Percentiles rank a stretch among this genome's conserved stretches.
phyloP scores from a whole-genome alignment of 2,888 invertebrate species.

The Pammene fasciana region DNA sequence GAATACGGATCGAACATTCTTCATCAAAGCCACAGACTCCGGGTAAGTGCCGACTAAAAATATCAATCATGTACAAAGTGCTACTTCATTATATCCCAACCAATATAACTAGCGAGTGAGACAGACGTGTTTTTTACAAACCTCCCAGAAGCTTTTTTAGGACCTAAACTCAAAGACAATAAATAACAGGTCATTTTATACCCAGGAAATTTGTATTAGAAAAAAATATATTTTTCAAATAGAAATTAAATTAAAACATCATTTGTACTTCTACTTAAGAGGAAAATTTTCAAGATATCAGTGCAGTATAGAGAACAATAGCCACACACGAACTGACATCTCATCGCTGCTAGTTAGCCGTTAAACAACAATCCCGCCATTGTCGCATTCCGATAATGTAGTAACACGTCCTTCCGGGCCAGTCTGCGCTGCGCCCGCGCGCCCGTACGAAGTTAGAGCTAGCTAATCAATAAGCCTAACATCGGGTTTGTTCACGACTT shows the following conservation, averaged over 20 bases:
- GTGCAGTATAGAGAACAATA: constrained; percentile 28
- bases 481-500: too few relatives aligned
- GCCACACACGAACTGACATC: constrained; percentile 29
- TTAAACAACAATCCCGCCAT: constrained; percentile 33
- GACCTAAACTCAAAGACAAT: too few relatives aligned
- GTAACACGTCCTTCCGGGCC: neutral
- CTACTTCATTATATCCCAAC: neutral
- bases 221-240: too few relatives aligned
- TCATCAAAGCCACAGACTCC: neutral
- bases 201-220: too few relatives aligned
- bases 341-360: constrained; percentile 21
- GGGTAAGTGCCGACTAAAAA: constrained; percentile 7
- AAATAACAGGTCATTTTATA: too few relatives aligned
- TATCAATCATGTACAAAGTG: neutral
- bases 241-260: too few relatives aligned
- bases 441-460: neutral
- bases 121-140: neutral
- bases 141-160: too few relatives aligned
- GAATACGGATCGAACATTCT: neutral
- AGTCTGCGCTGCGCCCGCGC: neutral
- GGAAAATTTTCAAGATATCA: neutral
- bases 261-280: neutral
- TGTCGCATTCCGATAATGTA: constrained; percentile 32
- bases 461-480: neutral
- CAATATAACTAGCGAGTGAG: neutral